Conservation (phyloP, 1,140 invertebrate genomes). For the Antheraea mylitta region DNA sequence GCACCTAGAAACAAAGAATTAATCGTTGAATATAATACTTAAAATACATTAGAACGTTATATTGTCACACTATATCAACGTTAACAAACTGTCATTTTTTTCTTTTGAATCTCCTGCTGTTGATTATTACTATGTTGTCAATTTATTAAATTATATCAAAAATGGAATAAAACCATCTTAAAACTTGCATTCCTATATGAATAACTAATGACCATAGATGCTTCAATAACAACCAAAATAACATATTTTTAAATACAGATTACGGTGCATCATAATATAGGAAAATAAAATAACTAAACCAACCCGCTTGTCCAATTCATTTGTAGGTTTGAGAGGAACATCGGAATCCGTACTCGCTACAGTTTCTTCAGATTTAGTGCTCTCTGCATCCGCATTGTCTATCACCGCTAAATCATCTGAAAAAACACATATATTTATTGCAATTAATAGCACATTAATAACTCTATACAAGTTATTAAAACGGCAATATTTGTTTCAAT, state of each 20-base stretch:
- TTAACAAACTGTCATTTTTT: no score
- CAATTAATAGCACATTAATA: no score
- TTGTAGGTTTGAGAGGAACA: conserved; percentile 72
- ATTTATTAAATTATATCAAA: no score
- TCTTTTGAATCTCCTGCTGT: no score
- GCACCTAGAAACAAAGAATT: conserved; percentile 75
- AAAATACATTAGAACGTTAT: no score
- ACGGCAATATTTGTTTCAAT: no score
- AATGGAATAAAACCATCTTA: no score
- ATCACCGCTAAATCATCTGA: conserved; percentile 42
- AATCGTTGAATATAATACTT: neutral
- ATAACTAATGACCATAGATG: neutral
- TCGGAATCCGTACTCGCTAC: conserved; percentile 85
- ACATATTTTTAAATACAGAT: no score
- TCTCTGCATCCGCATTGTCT: conserved; percentile 77
- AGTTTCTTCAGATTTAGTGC: conserved; percentile 81
- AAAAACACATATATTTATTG: neutral
- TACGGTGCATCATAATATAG: neutral
- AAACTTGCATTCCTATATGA: neutral
- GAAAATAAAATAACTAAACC: neutral
- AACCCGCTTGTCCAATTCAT: conserved; percentile 83
- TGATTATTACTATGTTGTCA: no score
- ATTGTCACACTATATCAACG: no score
- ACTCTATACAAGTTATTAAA: no score
- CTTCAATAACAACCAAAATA: no score